Evolutionary conservation across 2,888 invertebrate species (phyloP).

Genomic region (Onchidella celtica): DNA sequence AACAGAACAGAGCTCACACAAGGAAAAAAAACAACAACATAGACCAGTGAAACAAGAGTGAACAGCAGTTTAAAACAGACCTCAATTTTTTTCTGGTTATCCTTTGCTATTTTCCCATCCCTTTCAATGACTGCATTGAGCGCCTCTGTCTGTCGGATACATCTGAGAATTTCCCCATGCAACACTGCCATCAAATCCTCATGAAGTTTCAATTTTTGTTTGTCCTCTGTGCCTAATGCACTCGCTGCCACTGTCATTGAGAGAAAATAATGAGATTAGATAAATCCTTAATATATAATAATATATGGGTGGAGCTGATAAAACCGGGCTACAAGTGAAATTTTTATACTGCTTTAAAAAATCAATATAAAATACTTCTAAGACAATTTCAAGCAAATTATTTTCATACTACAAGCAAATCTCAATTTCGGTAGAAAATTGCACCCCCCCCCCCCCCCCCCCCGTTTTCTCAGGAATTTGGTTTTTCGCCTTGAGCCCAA

Average conservation of each 20-base stretch:
- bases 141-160: conserved; percentile 63
- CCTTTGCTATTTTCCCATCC: conserved; percentile 2
- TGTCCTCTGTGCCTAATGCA: conserved; percentile 11
- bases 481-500: no score
- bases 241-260: neutral
- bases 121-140: conserved; percentile 53
- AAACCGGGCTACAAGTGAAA: no score
- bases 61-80: conserved; percentile 15
- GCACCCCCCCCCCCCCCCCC: no score
- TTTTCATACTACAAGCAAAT: no score
- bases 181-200: conserved; percentile 59
- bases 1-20: neutral
- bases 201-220: conserved; percentile 44
- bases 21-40: neutral
- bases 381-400: no score
- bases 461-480: no score
- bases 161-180: conserved; percentile 69
- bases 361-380: no score
- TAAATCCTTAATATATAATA: no score
- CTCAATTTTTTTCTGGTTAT: conserved; percentile 25
- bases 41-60: neutral
- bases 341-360: no score
- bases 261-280: no score
- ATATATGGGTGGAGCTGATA: no score
- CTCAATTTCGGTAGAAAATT: no score